Conservation (phyloP, 2,888 invertebrate genomes). For the Eupithecia insigniata region DNA sequence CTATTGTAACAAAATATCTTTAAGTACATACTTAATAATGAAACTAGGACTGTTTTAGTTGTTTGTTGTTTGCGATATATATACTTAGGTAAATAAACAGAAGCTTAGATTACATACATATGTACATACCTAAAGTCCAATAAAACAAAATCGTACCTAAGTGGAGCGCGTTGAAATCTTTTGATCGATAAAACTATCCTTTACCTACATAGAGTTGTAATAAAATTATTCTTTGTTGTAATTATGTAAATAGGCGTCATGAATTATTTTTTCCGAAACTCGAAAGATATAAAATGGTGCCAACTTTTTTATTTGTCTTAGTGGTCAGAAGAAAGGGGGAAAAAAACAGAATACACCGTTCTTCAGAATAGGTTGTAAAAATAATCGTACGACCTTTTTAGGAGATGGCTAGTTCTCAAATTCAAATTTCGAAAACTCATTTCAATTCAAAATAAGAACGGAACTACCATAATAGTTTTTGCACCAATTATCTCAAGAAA, state of each 20-base stretch:
- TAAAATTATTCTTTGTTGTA: no score
- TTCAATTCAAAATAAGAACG: constrained; percentile 16
- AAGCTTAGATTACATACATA: no score
- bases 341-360: not conserved
- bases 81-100: no score
- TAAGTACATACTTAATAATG: no score
- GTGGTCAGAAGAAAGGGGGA: not conserved
- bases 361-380: not conserved
- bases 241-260: no score
- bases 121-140: no score
- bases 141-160: not conserved
- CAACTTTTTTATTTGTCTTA: not conserved
- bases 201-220: no score
- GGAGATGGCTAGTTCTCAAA: not conserved
- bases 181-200: no score
- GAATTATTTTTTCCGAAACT: not conserved
- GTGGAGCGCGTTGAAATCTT: constrained; percentile 19
- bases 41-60: no score
- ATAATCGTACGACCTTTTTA: not conserved
- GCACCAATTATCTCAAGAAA: constrained; percentile 7
- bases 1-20: no score
- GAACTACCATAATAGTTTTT: constrained; percentile 6
- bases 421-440: not conserved
- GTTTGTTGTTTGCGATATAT: no score
- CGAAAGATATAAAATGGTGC: no score